Evolutionary conservation across 2,113 vertebrate species (phyloP), one percentile per base, ranked within the genome.

Genomic region (Pelvicachromis taeniatus): DNA sequence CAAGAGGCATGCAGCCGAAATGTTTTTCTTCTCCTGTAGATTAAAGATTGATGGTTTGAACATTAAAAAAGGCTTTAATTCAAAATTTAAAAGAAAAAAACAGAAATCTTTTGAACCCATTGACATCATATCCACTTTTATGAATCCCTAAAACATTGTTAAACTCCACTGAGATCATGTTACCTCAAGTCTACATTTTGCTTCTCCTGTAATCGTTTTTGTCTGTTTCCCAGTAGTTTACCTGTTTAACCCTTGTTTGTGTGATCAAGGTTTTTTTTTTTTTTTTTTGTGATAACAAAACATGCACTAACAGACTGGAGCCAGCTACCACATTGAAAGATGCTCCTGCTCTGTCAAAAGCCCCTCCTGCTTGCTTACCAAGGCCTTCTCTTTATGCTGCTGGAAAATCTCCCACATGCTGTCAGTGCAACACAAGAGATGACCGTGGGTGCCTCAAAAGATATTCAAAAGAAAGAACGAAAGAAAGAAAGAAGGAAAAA

Each of bases 381-480:
- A 93, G 92, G 92, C 87, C 88, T 90, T 68, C 88, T 89, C 87
- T 94, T 94, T 91, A 90, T 77, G 85, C 92, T 77, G 84, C 78
- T 90, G 88, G 81, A 89, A 89, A 80, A 59, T 86, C 90, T 91
- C 90, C 91, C 92, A 90, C 90, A 78, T 88, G 86, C 87, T 92
- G 91, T 93, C 92, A 92, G 82, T 42, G 85, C 75, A 87, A 91
- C 88, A 89, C 88, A 93, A 93, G 87, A 86, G 84, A 88, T 85
- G 93, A 80, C 90, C 88, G 82, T 92, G 88, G 88, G 73, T 85
- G 85, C 78, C 78, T 91, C 65, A 90, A 90, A 83, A 89, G 73
- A 89, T 50, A 77, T 86, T 87, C 9, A 54, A 14, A 40, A 61
- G 45, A 75, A 13, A 48, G 54, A 86, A 53, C 31, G 68, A 13